A percentile compares a stretch with the other conserved stretches of the same genome.
Conservation (phyloP, 2,113 vertebrate species). For the Siphamia tubifer region DNA sequence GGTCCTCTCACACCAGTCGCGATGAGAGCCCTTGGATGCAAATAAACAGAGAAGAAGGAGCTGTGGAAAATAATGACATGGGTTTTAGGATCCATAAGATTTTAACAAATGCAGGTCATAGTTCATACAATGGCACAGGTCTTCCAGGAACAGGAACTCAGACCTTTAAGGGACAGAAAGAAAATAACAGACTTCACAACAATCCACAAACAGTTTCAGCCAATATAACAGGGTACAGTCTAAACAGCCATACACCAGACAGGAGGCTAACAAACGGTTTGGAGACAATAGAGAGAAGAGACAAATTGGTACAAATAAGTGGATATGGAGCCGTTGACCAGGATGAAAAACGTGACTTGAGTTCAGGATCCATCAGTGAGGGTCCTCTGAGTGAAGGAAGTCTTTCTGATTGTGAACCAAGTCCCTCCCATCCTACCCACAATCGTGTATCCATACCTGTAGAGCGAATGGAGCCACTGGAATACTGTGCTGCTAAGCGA, state of each 20-base stretch:
- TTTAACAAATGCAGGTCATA: constrained; percentile 77
- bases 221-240: constrained; percentile 36
- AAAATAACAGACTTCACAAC: constrained; percentile 72
- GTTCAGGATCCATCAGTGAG: constrained; percentile 90
- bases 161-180: constrained; percentile 80
- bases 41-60: constrained; percentile 21
- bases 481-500: constrained; percentile 77
- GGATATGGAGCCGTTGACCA: not conserved
- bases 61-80: constrained; percentile 73
- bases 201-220: constrained; percentile 43
- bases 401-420: constrained; percentile 82
- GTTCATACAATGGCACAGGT: constrained; percentile 74
- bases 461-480: constrained; percentile 73
- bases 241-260: constrained; percentile 55
- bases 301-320: constrained; percentile 8
- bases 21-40: constrained; percentile 74
- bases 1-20: constrained; percentile 48
- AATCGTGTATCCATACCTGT: constrained; percentile 54
- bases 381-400: constrained; percentile 88
- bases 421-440: constrained; percentile 17
- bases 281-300: constrained; percentile 12
- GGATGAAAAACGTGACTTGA: constrained; percentile 72
- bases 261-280: constrained; percentile 40
- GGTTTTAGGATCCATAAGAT: constrained; percentile 82
- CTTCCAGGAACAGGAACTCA: constrained; percentile 86